phyloP scores from a whole-genome alignment of 2,888 invertebrate genomes.

The Lymantria dispar region DNA sequence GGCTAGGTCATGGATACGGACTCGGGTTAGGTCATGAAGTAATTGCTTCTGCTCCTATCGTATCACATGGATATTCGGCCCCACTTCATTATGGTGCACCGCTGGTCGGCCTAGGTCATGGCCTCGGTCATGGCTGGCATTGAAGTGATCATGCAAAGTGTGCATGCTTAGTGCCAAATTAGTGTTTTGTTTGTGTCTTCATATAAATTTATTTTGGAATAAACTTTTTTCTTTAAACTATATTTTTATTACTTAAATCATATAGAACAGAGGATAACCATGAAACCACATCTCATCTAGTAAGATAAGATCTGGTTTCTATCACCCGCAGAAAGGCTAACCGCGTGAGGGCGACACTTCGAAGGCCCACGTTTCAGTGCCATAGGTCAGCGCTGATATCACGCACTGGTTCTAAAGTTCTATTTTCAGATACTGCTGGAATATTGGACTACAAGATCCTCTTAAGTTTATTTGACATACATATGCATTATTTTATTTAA shows the following conservation, averaged over 20 bases:
- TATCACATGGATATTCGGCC: constrained; percentile 28
- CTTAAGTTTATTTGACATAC: too few relatives aligned
- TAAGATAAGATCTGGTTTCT: too few relatives aligned
- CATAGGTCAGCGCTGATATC: too few relatives aligned
- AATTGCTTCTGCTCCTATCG: constrained; percentile 38
- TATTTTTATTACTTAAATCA: neutral
- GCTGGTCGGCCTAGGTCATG: constrained; percentile 52
- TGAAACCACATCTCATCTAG: too few relatives aligned
- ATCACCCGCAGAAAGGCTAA: too few relatives aligned
- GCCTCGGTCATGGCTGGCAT: constrained; percentile 62
- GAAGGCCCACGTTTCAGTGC: too few relatives aligned
- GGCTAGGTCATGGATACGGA: constrained; percentile 16
- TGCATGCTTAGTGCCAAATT: constrained; percentile 53
- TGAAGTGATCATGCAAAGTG: constrained; percentile 28
- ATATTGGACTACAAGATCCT: too few relatives aligned
- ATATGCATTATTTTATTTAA: too few relatives aligned
- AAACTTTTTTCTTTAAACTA: constrained; percentile 5
- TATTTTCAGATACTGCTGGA: too few relatives aligned
- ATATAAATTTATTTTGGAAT: constrained; percentile 6
- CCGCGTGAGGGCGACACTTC: too few relatives aligned
- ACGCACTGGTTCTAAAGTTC: too few relatives aligned
- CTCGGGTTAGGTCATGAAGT: constrained; percentile 21
- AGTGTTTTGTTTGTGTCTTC: constrained; percentile 20
- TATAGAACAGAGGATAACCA: too few relatives aligned
- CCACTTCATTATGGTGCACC: constrained; percentile 33